Evolutionary conservation across 1,140 invertebrate genomes (phyloP).

Genomic region (Agraylea sexmaculata): DNA sequence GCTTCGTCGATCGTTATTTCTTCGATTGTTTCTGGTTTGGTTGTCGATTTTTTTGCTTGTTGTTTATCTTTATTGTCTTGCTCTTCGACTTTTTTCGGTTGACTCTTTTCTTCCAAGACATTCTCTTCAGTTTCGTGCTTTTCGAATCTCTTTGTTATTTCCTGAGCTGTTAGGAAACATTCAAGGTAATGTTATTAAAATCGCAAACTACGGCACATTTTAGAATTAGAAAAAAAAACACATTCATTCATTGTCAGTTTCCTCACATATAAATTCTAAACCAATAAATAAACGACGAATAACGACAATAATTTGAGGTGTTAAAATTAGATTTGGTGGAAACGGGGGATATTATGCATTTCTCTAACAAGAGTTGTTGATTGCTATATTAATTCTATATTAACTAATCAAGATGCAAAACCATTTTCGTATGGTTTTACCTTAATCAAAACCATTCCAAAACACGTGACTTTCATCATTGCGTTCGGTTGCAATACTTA

Average conservation of each 20-base stretch:
- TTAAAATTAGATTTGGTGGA: too few relatives aligned
- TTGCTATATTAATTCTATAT: too few relatives aligned
- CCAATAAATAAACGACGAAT: too few relatives aligned
- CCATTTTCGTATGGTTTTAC: too few relatives aligned
- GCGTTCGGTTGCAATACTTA: too few relatives aligned
- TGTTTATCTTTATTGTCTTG: conserved; percentile 24
- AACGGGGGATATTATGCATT: too few relatives aligned
- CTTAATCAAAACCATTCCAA: too few relatives aligned
- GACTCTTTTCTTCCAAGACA: conserved; percentile 25
- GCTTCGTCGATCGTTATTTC: conserved; percentile 32
- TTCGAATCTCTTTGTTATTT: conserved; percentile 36
- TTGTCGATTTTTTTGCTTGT: conserved; percentile 24
- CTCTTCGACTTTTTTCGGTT: conserved; percentile 15
- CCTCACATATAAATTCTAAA: too few relatives aligned
- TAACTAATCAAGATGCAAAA: too few relatives aligned
- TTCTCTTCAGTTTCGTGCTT: conserved; percentile 31
- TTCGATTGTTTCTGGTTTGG: conserved; percentile 30
- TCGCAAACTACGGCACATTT: conserved; percentile 4
- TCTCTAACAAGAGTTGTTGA: too few relatives aligned
- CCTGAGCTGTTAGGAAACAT: conserved; percentile 35
- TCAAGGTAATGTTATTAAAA: conserved; percentile 3
- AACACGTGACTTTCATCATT: too few relatives aligned
- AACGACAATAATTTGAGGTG: too few relatives aligned
- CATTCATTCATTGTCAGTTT: background rate
- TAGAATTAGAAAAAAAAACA: conserved; percentile 2